These are phyloP conservation scores for Pandion haliaetus DNA, from an alignment of 2,113 vertebrate species.

Conservation along the genomic window DNA sequence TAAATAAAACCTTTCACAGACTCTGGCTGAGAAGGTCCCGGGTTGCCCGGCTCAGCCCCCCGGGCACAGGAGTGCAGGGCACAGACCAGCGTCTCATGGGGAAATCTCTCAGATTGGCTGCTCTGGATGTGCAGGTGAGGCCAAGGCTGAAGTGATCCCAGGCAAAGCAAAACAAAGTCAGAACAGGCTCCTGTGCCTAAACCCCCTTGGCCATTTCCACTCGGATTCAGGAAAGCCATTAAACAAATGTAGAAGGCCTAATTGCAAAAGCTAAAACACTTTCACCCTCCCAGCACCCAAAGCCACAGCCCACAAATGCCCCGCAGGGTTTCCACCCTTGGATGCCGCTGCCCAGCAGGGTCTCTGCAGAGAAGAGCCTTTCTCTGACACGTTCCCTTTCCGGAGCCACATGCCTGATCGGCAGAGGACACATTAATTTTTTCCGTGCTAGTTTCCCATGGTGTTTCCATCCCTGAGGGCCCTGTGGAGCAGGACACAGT, in stretches of 20 bases:
- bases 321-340: neutral
- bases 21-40: neutral
- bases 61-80: neutral
- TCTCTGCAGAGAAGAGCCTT: neutral
- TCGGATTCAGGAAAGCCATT: neutral
- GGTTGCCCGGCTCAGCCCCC: neutral
- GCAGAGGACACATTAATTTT: neutral
- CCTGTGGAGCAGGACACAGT: neutral
- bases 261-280: neutral
- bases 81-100: neutral
- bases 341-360: fast-evolving
- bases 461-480: neutral
- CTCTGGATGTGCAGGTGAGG: neutral
- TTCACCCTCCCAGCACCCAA: neutral
- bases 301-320: neutral
- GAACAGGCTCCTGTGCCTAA: neutral
- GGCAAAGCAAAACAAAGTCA: neutral
- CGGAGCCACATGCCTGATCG: fast-evolving
- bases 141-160: neutral
- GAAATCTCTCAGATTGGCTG: neutral
- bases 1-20: neutral
- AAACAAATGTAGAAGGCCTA: neutral
- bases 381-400: fast-evolving
- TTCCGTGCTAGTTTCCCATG: neutral
- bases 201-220: neutral